A percentile compares a stretch with the other conserved stretches of the same genome.
Conservation (phyloP, 2,888 invertebrate species). For the Pristionchus exspectatus region DNA sequence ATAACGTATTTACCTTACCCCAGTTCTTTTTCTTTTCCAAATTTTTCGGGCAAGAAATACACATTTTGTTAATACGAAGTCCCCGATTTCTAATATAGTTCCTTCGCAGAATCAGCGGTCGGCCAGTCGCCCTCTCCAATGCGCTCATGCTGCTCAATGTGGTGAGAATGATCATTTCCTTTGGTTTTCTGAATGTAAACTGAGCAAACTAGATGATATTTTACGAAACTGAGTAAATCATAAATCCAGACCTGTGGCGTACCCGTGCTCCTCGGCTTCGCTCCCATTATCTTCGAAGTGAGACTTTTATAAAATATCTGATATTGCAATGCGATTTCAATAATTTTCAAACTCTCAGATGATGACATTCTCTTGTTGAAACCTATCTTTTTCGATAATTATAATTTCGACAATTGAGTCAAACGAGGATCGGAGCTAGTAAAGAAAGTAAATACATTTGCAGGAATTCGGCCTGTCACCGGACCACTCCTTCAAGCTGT, state of each 20-base stretch:
- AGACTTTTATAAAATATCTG: slow-evolving; percentile 40
- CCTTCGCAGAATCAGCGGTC: neutral
- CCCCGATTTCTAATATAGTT: too few relatives aligned
- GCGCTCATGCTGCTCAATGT: slow-evolving; percentile 61
- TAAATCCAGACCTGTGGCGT: slow-evolving; percentile 66
- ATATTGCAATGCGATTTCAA: neutral
- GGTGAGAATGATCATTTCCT: too few relatives aligned
- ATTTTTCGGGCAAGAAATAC: too few relatives aligned
- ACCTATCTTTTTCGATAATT: neutral
- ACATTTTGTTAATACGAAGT: too few relatives aligned
- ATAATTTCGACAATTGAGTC: too few relatives aligned
- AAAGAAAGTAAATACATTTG: neutral
- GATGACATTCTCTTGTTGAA: neutral
- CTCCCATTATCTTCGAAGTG: slow-evolving; percentile 57
- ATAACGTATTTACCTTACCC: too few relatives aligned
- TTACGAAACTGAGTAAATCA: too few relatives aligned
- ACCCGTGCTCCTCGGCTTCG: slow-evolving; percentile 65
- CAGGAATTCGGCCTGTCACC: slow-evolving; percentile 31
- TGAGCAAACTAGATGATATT: too few relatives aligned
- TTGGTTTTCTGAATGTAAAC: too few relatives aligned
- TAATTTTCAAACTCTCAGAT: neutral
- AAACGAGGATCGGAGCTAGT: neutral
- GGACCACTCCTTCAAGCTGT: slow-evolving; percentile 54
- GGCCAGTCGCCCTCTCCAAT: slow-evolving; percentile 55
- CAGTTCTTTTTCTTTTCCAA: too few relatives aligned